These are phyloP conservation scores for Chitala chitala DNA, from an alignment of 2,113 vertebrate species.

Conservation along the genomic window DNA sequence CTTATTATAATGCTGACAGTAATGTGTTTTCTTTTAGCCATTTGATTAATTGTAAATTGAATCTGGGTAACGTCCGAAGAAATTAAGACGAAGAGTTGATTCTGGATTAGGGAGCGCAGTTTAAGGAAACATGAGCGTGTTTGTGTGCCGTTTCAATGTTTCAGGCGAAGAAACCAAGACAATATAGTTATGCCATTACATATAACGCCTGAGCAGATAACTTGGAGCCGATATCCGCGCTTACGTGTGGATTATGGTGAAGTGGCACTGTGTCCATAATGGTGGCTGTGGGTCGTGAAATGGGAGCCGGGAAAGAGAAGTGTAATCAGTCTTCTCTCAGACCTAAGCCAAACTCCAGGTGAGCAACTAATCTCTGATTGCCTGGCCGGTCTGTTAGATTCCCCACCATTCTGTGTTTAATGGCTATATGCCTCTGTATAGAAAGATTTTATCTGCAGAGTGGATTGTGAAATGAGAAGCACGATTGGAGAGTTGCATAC, in stretches of 20 bases:
- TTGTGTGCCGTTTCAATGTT: neutral
- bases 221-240: neutral
- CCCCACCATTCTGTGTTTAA: slow-evolving; percentile 27
- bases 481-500: slow-evolving; percentile 3
- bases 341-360: slow-evolving; percentile 47
- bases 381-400: slow-evolving; percentile 39
- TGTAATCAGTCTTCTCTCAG: slow-evolving; percentile 58
- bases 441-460: slow-evolving; percentile 17
- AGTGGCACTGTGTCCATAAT: slow-evolving; percentile 36
- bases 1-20: too few species aligned
- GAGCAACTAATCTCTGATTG: slow-evolving; percentile 53
- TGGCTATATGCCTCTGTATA: slow-evolving; percentile 21
- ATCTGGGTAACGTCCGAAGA: too few species aligned
- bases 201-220: neutral
- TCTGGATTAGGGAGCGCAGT: neutral
- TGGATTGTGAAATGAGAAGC: slow-evolving; percentile 2
- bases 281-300: slow-evolving; percentile 51
- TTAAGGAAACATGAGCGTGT: neutral
- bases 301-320: slow-evolving; percentile 48
- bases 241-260: neutral
- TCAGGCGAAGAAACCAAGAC: neutral
- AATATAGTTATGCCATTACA: neutral
- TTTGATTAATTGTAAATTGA: too few species aligned
- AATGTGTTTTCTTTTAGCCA: too few species aligned
- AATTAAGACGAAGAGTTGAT: too few species aligned